These are phyloP conservation scores for Agraylea sexmaculata DNA, from an alignment of 1,140 invertebrate species.

Conservation along the genomic window DNA sequence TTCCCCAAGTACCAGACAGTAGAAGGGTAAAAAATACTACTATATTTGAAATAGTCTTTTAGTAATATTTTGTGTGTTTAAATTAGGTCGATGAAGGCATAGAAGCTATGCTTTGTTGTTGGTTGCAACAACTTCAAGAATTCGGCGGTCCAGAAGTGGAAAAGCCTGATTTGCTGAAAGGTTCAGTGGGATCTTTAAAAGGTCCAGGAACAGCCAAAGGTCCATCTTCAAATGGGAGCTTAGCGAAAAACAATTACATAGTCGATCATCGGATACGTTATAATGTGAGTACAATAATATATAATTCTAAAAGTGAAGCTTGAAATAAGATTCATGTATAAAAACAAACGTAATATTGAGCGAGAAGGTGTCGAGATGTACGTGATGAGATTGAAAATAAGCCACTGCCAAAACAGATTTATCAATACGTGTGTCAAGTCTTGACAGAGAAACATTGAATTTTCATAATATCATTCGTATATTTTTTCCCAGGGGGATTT, in stretches of 20 bases:
- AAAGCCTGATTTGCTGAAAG: constrained; percentile 68
- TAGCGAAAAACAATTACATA: constrained; percentile 48
- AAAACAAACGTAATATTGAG: too few relatives aligned
- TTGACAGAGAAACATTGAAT: too few relatives aligned
- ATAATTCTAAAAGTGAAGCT: background rate
- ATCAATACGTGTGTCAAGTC: too few relatives aligned
- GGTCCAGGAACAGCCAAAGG: constrained; percentile 33
- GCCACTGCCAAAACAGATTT: too few relatives aligned
- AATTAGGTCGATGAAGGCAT: constrained; percentile 65
- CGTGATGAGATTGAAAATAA: too few relatives aligned
- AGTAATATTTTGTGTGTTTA: constrained; percentile 1
- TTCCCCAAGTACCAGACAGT: constrained; percentile 52
- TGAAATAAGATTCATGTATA: constrained; percentile 1
- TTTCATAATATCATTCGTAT: too few relatives aligned
- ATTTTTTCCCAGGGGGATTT: constrained; percentile 77
- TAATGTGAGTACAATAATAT: constrained; percentile 47
- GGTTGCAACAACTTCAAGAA: constrained; percentile 68
- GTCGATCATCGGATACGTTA: constrained; percentile 62
- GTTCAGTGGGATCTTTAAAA: constrained; percentile 56
- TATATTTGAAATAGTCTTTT: background rate
- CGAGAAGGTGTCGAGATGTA: too few relatives aligned
- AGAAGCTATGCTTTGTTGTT: constrained; percentile 68
- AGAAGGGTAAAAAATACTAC: constrained; percentile 44
- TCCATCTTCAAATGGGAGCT: constrained; percentile 46
- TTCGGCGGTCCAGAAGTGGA: constrained; percentile 68